These are phyloP conservation scores for Conchocele bisecta DNA, from an alignment of 2,888 invertebrate genomes.

Conservation along the genomic window DNA sequence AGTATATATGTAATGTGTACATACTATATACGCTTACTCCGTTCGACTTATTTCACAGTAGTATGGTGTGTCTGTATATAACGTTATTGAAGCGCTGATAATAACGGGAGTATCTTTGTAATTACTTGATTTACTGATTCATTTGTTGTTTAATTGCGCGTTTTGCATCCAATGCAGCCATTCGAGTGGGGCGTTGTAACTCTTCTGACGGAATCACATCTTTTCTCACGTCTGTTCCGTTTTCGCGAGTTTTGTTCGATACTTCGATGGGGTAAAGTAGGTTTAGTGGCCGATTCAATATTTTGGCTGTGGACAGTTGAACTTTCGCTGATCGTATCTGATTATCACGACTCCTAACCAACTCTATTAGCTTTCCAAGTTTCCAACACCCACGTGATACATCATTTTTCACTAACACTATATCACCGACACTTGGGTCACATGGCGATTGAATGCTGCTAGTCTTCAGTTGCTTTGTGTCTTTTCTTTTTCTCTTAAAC, in stretches of 20 bases:
- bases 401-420: conserved; percentile 11
- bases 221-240: too few species aligned
- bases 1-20: too few species aligned
- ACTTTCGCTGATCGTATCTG: conserved; percentile 10
- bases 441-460: not conserved
- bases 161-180: not conserved
- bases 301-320: not conserved
- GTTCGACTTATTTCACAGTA: too few species aligned
- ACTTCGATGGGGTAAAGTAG: conserved; percentile 14
- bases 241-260: too few species aligned
- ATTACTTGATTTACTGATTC: too few species aligned
- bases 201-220: too few species aligned
- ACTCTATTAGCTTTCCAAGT: conserved; percentile 1
- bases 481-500: conserved; percentile 3
- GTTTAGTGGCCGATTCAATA: conserved; percentile 15
- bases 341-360: conserved; percentile 7
- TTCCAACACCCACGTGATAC: conserved; percentile 16
- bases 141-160: not conserved
- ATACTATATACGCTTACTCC: too few species aligned
- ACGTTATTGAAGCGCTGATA: too few species aligned
- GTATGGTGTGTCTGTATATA: too few species aligned
- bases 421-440: conserved; percentile 2
- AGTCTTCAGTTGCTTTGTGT: conserved; percentile 7
- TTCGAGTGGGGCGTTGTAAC: not conserved
- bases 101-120: too few species aligned